These are phyloP conservation scores for Pammene fasciana DNA, from an alignment of 2,888 invertebrate genomes.

Conservation along the genomic window DNA sequence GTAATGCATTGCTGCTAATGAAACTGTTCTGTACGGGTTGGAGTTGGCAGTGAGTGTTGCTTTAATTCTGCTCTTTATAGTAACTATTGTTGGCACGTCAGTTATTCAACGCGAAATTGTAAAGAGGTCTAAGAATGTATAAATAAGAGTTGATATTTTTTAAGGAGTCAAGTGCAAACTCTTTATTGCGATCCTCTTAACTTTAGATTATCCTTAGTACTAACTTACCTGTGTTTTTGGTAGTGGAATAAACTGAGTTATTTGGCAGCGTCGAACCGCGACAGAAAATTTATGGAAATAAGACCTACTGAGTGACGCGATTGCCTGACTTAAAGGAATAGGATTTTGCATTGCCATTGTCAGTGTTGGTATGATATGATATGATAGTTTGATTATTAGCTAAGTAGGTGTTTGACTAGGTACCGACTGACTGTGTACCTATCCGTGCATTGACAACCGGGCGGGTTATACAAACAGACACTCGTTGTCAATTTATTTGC, in stretches of 20 bases:
- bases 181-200: no score
- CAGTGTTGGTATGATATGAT: no score
- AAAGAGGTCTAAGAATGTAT: neutral
- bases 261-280: no score
- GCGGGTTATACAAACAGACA: neutral
- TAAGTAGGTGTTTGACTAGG: neutral
- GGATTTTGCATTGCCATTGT: no score
- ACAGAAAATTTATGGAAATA: no score
- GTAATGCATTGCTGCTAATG: constrained; percentile 39
- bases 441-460: neutral
- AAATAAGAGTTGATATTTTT: no score
- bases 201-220: no score
- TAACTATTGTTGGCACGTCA: neutral
- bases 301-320: no score
- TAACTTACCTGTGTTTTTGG: no score
- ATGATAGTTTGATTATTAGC: no score
- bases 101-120: neutral
- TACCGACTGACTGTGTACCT: neutral
- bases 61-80: constrained; percentile 2
- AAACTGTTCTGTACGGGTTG: constrained; percentile 28
- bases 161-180: neutral
- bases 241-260: no score
- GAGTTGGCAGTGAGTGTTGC: constrained; percentile 10
- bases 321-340: no score
- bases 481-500: neutral